These are phyloP conservation scores for Druceiella hillmani DNA, from an alignment of 2,888 invertebrate genomes.

Conservation along the genomic window DNA sequence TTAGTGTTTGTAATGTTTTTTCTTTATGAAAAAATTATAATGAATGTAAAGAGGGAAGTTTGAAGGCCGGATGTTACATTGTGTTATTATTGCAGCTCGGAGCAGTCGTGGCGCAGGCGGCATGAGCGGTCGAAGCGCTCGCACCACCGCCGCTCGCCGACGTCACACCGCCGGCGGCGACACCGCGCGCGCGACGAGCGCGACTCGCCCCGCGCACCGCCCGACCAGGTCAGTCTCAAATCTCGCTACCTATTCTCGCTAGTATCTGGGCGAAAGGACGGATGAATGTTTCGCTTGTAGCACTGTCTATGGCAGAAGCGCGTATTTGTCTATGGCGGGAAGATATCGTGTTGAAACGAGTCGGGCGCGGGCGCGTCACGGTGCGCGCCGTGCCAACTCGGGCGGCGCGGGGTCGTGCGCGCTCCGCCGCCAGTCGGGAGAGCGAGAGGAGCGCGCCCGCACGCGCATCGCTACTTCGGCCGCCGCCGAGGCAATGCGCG, in stretches of 20 bases:
- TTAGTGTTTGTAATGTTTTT: too few relatives aligned
- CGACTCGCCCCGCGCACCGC: slow-evolving; percentile 39
- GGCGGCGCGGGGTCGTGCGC: slow-evolving; percentile 48
- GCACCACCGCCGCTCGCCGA: slow-evolving; percentile 76
- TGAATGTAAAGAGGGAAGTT: too few relatives aligned
- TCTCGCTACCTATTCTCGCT: slow-evolving; percentile 26
- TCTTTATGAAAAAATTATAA: too few relatives aligned
- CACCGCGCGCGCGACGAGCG: slow-evolving; percentile 43
- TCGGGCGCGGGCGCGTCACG: too few relatives aligned
- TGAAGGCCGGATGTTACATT: too few relatives aligned
- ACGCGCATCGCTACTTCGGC: slow-evolving; percentile 51
- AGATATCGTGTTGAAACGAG: too few relatives aligned
- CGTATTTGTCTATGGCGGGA: too few relatives aligned
- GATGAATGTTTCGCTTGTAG: slow-evolving; percentile 34
- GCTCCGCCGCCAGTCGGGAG: slow-evolving; percentile 52
- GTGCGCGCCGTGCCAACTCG: slow-evolving; percentile 36
- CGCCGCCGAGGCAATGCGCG: too few relatives aligned
- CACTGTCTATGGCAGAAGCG: too few relatives aligned
- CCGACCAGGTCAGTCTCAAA: slow-evolving; percentile 46
- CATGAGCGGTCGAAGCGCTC: slow-evolving; percentile 82
- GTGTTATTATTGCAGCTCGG: slow-evolving; percentile 68
- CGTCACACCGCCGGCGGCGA: slow-evolving; percentile 69
- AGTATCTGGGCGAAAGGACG: slow-evolving; percentile 23
- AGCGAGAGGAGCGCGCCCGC: slow-evolving; percentile 52
- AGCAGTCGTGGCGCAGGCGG: slow-evolving; percentile 74